Percentiles rank a stretch among this genome's conserved stretches.
phyloP scores from a whole-genome alignment of 2,888 invertebrate species.

The Noctua pronuba region DNA sequence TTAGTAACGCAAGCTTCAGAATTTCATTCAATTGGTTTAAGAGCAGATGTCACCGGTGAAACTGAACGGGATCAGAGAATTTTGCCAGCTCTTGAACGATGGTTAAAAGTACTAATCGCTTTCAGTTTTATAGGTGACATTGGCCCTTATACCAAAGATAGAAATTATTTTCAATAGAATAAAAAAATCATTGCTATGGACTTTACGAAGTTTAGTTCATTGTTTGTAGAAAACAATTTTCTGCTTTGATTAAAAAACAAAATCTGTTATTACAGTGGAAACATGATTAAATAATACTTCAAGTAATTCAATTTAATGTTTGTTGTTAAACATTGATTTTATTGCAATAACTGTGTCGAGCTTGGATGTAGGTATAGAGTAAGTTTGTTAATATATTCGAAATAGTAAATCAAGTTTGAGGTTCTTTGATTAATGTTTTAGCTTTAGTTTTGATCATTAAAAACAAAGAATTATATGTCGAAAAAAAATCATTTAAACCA shows the following conservation, averaged over 20 bases:
- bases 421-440: not conserved
- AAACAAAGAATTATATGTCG: not conserved
- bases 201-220: not conserved
- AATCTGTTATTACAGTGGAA: not conserved
- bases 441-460: not conserved
- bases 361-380: not conserved
- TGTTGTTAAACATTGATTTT: not conserved
- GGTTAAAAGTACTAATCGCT: not conserved
- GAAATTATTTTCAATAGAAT: not conserved
- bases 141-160: not conserved
- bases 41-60: not conserved
- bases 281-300: not conserved
- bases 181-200: not conserved
- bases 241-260: not conserved
- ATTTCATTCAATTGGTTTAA: not conserved
- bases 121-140: not conserved
- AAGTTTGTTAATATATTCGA: not conserved
- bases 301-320: not conserved
- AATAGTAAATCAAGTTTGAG: not conserved
- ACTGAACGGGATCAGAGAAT: not conserved
- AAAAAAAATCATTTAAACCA: not conserved
- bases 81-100: not conserved
- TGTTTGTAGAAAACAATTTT: not conserved
- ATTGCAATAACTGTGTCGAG: not conserved
- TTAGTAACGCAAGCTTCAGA: not conserved